Conservation (phyloP, 2,888 invertebrate species). For the Andricus quercusramuli region DNA sequence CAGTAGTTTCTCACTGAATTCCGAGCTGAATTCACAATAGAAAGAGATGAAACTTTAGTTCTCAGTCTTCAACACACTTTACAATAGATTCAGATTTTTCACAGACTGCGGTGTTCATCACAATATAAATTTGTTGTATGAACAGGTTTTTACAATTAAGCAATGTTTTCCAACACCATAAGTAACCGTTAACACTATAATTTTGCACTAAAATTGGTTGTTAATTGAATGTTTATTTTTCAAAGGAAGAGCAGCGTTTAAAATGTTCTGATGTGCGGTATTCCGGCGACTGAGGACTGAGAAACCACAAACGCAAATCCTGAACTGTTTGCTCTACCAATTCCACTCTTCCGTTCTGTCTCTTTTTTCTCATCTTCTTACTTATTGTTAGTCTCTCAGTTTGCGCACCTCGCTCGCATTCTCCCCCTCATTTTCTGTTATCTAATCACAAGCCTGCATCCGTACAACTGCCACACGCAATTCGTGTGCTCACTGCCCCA, state of each 20-base stretch:
- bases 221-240: neutral
- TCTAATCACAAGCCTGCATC: conserved; percentile 8
- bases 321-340: conserved; percentile 26
- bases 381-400: conserved; percentile 4
- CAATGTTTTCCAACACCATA: too few species aligned
- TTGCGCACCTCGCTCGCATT: conserved; percentile 5
- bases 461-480: conserved; percentile 4
- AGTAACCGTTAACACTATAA: too few species aligned
- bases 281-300: conserved; percentile 5
- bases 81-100: too few species aligned
- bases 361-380: conserved; percentile 5
- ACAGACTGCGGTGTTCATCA: too few species aligned
- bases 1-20: too few species aligned
- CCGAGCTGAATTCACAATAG: too few species aligned
- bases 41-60: too few species aligned
- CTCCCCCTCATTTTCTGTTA: conserved; percentile 19
- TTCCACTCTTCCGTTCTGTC: conserved; percentile 7
- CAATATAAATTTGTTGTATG: too few species aligned
- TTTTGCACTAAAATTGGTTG: neutral
- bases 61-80: too few species aligned
- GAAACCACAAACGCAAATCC: conserved; percentile 6
- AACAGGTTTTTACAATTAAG: too few species aligned
- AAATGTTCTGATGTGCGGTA: neutral
- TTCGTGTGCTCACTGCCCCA: neutral
- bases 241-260: neutral